These are phyloP conservation scores for Sminthopsis crassicaudata DNA, from an alignment of 2,113 vertebrate genomes.

Conservation along the genomic window DNA sequence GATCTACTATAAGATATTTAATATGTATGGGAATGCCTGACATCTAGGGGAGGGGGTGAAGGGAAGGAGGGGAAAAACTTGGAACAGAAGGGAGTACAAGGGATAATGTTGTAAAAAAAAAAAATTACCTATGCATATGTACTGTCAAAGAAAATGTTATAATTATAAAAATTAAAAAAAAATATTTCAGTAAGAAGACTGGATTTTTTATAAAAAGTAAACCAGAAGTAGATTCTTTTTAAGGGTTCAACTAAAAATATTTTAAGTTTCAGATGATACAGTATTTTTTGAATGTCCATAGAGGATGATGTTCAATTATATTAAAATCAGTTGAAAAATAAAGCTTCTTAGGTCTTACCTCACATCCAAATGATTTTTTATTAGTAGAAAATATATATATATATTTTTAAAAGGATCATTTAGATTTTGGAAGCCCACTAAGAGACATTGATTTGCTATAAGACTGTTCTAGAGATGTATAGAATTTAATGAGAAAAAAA, in stretches of 20 bases:
- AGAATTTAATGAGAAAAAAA: not conserved
- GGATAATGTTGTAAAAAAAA: too few species aligned
- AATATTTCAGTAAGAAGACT: not conserved
- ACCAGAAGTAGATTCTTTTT: conserved; percentile 10
- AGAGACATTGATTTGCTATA: not conserved
- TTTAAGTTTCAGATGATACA: conserved; percentile 18
- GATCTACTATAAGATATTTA: too few species aligned
- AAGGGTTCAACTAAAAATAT: conserved; percentile 1
- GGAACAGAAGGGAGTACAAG: too few species aligned
- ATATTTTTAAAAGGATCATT: too few species aligned
- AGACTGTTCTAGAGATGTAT: not conserved
- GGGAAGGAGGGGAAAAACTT: too few species aligned
- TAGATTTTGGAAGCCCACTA: not conserved
- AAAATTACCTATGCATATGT: too few species aligned
- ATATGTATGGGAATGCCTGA: too few species aligned
- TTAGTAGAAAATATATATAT: too few species aligned
- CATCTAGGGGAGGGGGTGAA: too few species aligned
- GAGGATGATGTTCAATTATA: conserved; percentile 1
- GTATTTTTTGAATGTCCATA: not conserved
- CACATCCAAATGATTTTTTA: conserved; percentile 35
- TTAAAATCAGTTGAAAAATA: not conserved
- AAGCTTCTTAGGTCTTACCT: not conserved
- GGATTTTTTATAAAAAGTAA: conserved; percentile 24
- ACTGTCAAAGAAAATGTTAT: too few species aligned
- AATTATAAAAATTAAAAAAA: too few species aligned